Evolutionary conservation across 2,113 vertebrate genomes (phyloP).

Genomic region (Colossoma macropomum): DNA sequence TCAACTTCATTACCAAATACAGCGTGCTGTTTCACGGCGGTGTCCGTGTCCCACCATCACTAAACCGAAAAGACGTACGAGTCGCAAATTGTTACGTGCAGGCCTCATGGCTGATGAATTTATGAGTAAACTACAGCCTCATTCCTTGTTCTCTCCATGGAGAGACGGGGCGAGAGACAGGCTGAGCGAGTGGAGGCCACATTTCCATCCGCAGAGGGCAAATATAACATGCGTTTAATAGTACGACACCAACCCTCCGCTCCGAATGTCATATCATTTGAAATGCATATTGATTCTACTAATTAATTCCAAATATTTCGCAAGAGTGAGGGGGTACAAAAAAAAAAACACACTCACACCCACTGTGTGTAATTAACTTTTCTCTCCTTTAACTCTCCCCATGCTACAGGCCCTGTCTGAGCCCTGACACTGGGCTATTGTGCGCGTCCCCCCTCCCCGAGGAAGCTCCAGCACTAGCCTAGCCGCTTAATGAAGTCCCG

Average conservation of each 20-base stretch:
- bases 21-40: slow-evolving; percentile 39
- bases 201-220: slow-evolving; percentile 29
- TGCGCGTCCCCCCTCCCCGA: slow-evolving; percentile 54
- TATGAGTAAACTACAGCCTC: slow-evolving; percentile 48
- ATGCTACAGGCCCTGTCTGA: slow-evolving; percentile 26
- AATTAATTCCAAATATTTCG: slow-evolving; percentile 60
- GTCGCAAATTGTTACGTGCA: slow-evolving; percentile 52
- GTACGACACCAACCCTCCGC: neutral
- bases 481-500: slow-evolving; percentile 75
- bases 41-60: slow-evolving; percentile 40
- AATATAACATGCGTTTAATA: slow-evolving; percentile 42
- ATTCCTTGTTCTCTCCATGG: neutral
- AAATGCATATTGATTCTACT: slow-evolving; percentile 59
- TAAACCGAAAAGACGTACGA: slow-evolving; percentile 51
- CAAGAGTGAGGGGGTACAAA: slow-evolving; percentile 6
- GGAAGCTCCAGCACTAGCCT: slow-evolving; percentile 68
- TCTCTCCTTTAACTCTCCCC: slow-evolving; percentile 48
- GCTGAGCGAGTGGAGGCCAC: slow-evolving; percentile 4
- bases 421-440: slow-evolving; percentile 58
- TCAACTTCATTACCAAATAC: slow-evolving; percentile 55
- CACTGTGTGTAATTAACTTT: slow-evolving; percentile 58
- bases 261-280: slow-evolving; percentile 42
- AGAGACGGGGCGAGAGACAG: neutral
- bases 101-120: slow-evolving; percentile 37
- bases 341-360: slow-evolving; percentile 33